Evolutionary conservation across 1,140 invertebrate genomes (phyloP), one percentile per base, ranked within the genome.

Genomic region (Panulirus ornatus): DNA sequence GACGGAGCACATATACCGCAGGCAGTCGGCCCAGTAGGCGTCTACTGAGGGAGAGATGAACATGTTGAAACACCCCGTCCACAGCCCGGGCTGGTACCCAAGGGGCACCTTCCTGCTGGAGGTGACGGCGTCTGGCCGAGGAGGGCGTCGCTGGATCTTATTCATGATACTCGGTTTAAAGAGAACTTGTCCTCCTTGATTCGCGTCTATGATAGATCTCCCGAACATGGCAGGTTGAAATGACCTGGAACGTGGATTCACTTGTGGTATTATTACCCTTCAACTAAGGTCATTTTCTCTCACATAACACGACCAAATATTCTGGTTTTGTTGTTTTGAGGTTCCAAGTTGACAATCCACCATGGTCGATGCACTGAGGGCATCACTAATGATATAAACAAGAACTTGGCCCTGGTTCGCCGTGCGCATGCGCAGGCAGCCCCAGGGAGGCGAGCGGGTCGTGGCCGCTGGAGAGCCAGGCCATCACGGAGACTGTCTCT

Each of bases 11-110:
- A 81, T 73, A 27, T 89, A 89, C 0, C 87, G 79, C 22, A 89
- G 66, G 70, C 87, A 89, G 78, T 89, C 87, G 0, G 87, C 87
- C 87, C 87, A 89, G 79, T 89, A 89, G 79, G 79, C 54, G 63
- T 89, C 87, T 1, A 83, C 14, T 42, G 79, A n/a, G 1, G 87
- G 87, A 0, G 87, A 89, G 8, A 89, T 66, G 40, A 89, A 22
- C 70, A 89, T 54, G 44, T 75, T 89, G 47, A 89, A 89, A 34
- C 87, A 89, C 11, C 66, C 78, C 9, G 78, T 73, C 87, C 79
- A 83, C 22, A 58, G 8, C 6, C 87, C 79, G 42, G 63, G 19
- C 16, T 81, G 79, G 47, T 89, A 82, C 9, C 63, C 66, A 2
- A 34, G 42, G 27, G 63, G 30, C 36, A 70, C 58, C n/a, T 42